Evolutionary conservation across 2,797 vertebrate species (phyloP).

Genomic region (Podarcis siculus): DNA sequence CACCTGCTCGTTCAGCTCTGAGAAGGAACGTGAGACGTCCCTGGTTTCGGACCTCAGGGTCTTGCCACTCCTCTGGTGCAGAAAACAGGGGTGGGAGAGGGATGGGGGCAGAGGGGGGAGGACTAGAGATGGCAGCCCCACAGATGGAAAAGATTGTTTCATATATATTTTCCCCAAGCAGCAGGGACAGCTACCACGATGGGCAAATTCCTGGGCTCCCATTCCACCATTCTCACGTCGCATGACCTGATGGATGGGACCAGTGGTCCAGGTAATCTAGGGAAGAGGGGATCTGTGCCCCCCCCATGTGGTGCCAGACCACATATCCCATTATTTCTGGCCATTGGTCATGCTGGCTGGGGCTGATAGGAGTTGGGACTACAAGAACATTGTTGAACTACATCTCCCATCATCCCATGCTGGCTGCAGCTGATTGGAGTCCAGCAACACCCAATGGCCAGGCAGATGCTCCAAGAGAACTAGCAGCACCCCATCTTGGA

Average conservation of each 20-base stretch:
- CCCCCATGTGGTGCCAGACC: no score
- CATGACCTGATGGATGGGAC: neutral
- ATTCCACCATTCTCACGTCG: neutral
- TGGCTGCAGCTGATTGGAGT: no score
- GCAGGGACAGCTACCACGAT: rapidly evolving
- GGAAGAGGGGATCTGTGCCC: no score
- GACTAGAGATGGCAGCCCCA: no score
- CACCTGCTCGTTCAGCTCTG: conserved; percentile 81
- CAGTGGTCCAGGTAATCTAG: neutral
- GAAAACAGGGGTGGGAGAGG: neutral
- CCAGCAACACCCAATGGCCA: no score
- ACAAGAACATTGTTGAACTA: neutral
- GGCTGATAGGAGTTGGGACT: no score
- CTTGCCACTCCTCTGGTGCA: conserved; percentile 70
- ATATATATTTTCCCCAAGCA: neutral
- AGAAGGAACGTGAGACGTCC: conserved; percentile 74
- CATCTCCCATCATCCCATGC: no score
- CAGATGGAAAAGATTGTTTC: rapidly evolving
- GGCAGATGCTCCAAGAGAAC: neutral
- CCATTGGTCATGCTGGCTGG: no score
- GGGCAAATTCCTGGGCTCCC: neutral
- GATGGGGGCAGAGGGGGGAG: neutral
- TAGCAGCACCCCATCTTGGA: neutral
- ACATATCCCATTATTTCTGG: no score
- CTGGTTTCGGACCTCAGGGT: conserved; percentile 70